Conservation (phyloP, 1,140 invertebrate genomes). For the Bombus fervidus region DNA sequence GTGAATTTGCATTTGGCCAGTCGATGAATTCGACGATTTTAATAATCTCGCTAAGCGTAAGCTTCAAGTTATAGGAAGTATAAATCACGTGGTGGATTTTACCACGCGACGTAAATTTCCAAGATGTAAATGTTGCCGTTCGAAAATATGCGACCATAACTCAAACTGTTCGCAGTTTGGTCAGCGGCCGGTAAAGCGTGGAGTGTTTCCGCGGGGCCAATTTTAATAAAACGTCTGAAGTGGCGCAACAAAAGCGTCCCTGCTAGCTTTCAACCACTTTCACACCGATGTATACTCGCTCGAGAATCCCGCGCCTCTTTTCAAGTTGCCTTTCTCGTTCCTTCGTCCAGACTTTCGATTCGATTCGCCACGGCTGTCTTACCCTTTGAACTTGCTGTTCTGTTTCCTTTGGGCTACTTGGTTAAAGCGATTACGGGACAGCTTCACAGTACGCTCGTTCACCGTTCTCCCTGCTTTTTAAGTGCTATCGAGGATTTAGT, state of each 20-base stretch:
- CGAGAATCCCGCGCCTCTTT: not conserved
- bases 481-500: slow-evolving; percentile 1
- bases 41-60: too few species aligned
- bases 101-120: too few species aligned
- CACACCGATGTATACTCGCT: slow-evolving; percentile 55
- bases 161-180: slow-evolving; percentile 2
- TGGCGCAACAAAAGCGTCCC: slow-evolving; percentile 61
- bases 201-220: slow-evolving; percentile 68
- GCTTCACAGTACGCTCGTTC: not conserved
- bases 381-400: slow-evolving; percentile 10
- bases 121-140: too few species aligned
- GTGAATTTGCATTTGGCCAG: not conserved
- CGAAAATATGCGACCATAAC: too few species aligned
- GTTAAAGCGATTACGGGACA: slow-evolving; percentile 2
- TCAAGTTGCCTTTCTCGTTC: not conserved
- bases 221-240: slow-evolving; percentile 70
- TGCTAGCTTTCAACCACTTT: slow-evolving; percentile 47
- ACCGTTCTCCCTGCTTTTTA: not conserved
- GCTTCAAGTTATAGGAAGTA: too few species aligned
- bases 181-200: slow-evolving; percentile 58
- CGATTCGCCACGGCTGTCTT: not conserved
- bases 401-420: slow-evolving; percentile 19
- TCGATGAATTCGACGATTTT: not conserved
- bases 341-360: not conserved
- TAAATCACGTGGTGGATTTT: too few species aligned